Evolutionary conservation across 1,140 invertebrate species (phyloP).

Genomic region (Drosophila lacteicornis): DNA sequence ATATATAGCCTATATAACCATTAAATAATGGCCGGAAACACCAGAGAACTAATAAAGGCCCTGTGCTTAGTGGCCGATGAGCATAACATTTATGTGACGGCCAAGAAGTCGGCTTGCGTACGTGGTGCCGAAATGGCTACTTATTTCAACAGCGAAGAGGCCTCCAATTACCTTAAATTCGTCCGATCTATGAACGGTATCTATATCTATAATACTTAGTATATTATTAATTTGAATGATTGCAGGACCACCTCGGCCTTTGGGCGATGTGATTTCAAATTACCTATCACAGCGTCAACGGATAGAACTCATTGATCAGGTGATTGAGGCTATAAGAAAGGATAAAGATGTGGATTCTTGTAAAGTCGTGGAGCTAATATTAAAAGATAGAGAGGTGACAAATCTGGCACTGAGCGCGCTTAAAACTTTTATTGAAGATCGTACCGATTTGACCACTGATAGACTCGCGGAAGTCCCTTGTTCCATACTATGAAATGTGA

Average conservation of each 20-base stretch:
- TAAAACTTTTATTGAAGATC: background rate
- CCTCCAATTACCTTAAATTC: background rate
- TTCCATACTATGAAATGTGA: background rate
- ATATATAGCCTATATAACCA: too few species aligned
- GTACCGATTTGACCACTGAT: background rate
- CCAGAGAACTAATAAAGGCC: background rate
- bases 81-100: background rate
- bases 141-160: background rate
- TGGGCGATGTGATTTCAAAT: background rate
- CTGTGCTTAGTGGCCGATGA: background rate
- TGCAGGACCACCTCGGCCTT: background rate
- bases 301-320: too few species aligned
- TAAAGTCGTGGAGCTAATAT: background rate
- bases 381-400: background rate
- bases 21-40: background rate
- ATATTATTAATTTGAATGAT: too few species aligned
- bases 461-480: background rate
- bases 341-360: background rate
- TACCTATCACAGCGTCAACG: too few species aligned
- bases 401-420: background rate
- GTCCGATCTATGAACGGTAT: too few species aligned
- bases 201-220: too few species aligned
- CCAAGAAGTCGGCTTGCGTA: background rate
- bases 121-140: background rate
- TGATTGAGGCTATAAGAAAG: background rate